These are phyloP conservation scores for Nerophis lumbriciformis DNA, from an alignment of 2,113 vertebrate species.

Conservation along the genomic window DNA sequence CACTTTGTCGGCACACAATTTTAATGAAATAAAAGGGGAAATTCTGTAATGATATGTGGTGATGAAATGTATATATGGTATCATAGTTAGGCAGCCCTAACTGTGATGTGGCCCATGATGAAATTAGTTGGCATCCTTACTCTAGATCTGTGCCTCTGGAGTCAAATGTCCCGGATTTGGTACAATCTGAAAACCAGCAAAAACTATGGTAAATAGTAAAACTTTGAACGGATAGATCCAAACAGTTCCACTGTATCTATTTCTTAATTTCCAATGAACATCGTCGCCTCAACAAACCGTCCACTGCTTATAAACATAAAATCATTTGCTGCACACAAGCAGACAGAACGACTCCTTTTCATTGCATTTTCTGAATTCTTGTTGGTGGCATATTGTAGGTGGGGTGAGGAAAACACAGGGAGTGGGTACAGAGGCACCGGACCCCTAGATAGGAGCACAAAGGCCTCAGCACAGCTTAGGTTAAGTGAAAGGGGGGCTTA, in stretches of 20 bases:
- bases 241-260: not conserved
- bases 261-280: conserved; percentile 1
- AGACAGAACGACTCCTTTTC: conserved; percentile 33
- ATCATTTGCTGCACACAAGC: not conserved
- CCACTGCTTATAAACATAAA: not conserved
- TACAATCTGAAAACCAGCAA: too few species aligned
- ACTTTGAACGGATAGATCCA: too few species aligned
- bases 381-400: conserved; percentile 62
- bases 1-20: too few species aligned
- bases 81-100: too few species aligned
- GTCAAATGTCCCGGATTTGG: too few species aligned
- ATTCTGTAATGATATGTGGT: too few species aligned
- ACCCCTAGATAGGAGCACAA: conserved; percentile 58
- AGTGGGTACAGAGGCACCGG: conserved; percentile 39
- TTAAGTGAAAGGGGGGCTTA: conserved; percentile 42
- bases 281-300: conserved; percentile 20
- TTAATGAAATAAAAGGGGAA: too few species aligned
- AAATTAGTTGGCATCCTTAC: too few species aligned
- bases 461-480: conserved; percentile 42
- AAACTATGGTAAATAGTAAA: too few species aligned
- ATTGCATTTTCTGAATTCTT: conserved; percentile 61
- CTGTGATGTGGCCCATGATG: too few species aligned
- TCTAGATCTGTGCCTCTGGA: too few species aligned
- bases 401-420: conserved; percentile 57
- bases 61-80: too few species aligned